phyloP scores from a whole-genome alignment of 1,140 invertebrate genomes.

The Pogonomyrmex barbatus region DNA sequence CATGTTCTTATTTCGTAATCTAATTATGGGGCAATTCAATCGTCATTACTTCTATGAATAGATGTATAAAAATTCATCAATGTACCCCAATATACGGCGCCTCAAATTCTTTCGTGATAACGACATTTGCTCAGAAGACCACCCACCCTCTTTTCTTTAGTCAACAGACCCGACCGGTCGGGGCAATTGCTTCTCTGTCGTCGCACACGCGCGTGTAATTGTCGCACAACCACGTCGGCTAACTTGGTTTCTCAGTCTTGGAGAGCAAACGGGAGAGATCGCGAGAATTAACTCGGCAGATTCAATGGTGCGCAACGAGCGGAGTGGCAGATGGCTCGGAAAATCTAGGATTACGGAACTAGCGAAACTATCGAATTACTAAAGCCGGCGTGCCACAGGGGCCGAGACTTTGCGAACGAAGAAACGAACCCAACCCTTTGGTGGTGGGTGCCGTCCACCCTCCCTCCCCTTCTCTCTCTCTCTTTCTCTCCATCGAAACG shows the following conservation, averaged over 20 bases:
- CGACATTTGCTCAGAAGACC: neutral
- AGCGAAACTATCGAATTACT: constrained; percentile 76
- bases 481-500: neutral
- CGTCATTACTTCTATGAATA: neutral
- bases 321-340: constrained; percentile 75
- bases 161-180: constrained; percentile 24
- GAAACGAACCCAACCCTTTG: constrained; percentile 52
- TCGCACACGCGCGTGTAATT: constrained; percentile 43
- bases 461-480: neutral
- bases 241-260: constrained; percentile 37
- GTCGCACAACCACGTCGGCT: constrained; percentile 28
- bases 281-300: constrained; percentile 64
- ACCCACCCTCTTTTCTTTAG: constrained; percentile 4
- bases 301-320: constrained; percentile 34
- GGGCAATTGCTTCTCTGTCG: constrained; percentile 28
- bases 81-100: neutral
- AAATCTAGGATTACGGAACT: constrained; percentile 77
- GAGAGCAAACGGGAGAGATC: neutral
- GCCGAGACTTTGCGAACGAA: constrained; percentile 40
- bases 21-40: neutral
- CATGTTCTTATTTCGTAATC: neutral
- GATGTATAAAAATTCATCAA: neutral
- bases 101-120: constrained; percentile 37
- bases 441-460: neutral
- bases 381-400: neutral